These are phyloP conservation scores for Oophaga pumilio DNA, from an alignment of 2,113 vertebrate species.

Conservation along the genomic window DNA sequence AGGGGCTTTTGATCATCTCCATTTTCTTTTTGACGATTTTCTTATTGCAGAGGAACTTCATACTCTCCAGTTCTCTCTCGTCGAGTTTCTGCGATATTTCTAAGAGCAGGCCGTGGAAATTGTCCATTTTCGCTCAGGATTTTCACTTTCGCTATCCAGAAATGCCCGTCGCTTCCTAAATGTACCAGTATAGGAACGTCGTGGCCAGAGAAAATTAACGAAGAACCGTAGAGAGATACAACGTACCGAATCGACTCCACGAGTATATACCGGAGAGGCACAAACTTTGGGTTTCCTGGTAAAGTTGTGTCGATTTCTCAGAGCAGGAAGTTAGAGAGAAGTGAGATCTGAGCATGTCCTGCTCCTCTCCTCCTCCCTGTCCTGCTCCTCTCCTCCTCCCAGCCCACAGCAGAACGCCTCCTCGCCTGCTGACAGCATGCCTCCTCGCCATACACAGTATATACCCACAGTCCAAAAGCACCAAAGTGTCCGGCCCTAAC, in stretches of 20 bases:
- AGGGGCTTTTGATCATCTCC: conserved; percentile 58
- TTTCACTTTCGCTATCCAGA: conserved; percentile 19
- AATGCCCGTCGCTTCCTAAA: not conserved
- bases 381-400: not conserved
- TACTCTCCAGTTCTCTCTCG: fast-evolving
- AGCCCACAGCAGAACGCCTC: not conserved
- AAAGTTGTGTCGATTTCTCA: not conserved
- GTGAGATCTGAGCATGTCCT: conserved; percentile 18
- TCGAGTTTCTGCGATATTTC: conserved; percentile 66
- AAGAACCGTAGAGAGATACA: not conserved
- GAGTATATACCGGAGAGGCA: too few species aligned
- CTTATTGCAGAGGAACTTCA: conserved; percentile 71
- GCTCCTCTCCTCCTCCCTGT: not conserved
- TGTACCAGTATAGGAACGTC: not conserved
- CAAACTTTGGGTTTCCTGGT: not conserved
- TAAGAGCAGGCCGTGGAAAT: conserved; percentile 65
- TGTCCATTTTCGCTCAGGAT: conserved; percentile 53
- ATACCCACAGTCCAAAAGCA: not conserved
- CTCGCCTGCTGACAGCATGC: not conserved
- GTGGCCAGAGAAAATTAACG: not conserved
- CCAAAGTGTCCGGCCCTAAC: too few species aligned
- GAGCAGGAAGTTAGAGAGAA: conserved; percentile 41
- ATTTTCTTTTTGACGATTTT: conserved; percentile 65
- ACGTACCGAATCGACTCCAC: not conserved
- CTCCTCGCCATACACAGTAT: not conserved